Base-by-base conservation (phyloP, 2,888 invertebrate species). In the Agrotis ipsilon region DNA sequence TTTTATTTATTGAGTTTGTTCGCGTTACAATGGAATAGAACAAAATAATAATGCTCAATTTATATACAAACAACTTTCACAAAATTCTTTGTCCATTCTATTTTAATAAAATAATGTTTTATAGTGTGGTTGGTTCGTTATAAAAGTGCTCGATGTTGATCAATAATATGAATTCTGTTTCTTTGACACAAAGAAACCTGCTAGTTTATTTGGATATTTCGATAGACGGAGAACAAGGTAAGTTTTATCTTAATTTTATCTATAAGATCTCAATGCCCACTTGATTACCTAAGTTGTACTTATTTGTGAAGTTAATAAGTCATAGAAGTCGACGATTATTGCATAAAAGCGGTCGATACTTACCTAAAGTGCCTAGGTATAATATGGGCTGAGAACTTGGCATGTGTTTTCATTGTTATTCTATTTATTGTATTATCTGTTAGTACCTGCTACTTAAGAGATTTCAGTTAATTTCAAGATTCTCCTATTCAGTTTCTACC, bases 181-280 rank as follows among this genome's bases (percentile, higher is more conserved):
- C 81, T 62, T 71, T 81, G 21, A 80, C 86, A 84, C 91, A 92
- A 93, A 93, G 89, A 83, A 98, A 97, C 94, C 97, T 97, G 4
- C 92, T 97, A 72, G 98, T 98, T 62, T 98, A 96, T 91, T 93
- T 98, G 75, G 98, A 98, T 90, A 96, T 98, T 76, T 95, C 96
- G 83, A 97, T 98, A 84, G 97, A 97, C 77, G 94, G 96, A 58
- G 97, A 97, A 88, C 97, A 96, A 96, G 97, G 98, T 98, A 92
- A 32, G 80, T 67, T 51, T 55, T 51, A 19, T 43, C 2, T n/a
- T 59, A 9, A 54, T 59, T 3, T 45, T 43, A 39, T n/a, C 3
- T 11, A 19, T 27, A 43, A 3, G 14, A 59, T 32, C 32, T 6
- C 32, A 7, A 32, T 32, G 24, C 7, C 6, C 27, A 14, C 3